Evolutionary conservation across 2,888 invertebrate species (phyloP).

Genomic region (Tetanocera ferruginea): DNA sequence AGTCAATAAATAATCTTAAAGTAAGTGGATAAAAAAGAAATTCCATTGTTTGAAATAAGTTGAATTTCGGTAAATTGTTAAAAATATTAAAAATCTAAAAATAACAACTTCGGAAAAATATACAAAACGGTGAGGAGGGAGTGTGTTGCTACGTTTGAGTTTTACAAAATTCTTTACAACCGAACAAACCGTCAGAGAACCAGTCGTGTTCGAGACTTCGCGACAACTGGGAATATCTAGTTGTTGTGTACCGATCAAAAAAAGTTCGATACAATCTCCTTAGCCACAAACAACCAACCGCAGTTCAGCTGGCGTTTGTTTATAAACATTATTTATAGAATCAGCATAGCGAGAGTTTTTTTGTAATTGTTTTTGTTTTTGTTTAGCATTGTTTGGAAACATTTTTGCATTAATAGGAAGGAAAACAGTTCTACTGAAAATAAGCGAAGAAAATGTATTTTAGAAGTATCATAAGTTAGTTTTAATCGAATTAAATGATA

Average conservation of each 20-base stretch:
- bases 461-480: neutral
- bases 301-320: conserved; percentile 11
- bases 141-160: neutral
- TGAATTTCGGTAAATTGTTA: neutral
- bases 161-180: neutral
- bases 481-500: too few relatives aligned
- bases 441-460: neutral
- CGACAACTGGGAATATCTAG: neutral
- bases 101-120: conserved; percentile 15
- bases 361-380: neutral
- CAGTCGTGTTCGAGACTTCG: neutral
- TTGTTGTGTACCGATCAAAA: neutral
- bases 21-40: neutral
- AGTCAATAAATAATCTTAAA: too few relatives aligned
- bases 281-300: neutral
- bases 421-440: neutral
- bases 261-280: neutral
- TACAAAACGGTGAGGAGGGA: conserved; percentile 30
- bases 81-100: conserved; percentile 15
- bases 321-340: conserved; percentile 20
- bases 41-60: neutral
- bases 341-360: neutral
- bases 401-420: neutral
- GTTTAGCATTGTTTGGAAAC: neutral
- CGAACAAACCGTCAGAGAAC: conserved; percentile 3